Evolutionary conservation across 2,113 vertebrate species (phyloP).

Genomic region (Neolamprologus variostigma): DNA sequence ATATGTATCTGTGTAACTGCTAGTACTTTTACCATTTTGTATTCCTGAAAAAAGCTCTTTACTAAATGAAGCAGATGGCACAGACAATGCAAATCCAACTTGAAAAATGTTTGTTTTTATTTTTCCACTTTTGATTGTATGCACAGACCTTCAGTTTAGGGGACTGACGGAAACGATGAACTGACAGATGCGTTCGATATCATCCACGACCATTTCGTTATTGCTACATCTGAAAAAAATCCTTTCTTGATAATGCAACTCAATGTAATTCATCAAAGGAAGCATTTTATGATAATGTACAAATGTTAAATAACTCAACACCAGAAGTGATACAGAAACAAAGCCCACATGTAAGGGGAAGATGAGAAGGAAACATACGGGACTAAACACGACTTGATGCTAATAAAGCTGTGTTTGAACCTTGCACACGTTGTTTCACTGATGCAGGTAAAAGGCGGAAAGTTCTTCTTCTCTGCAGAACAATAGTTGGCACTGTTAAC

Average conservation of each 20-base stretch:
- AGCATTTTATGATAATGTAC: conserved; percentile 14
- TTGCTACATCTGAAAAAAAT: conserved; percentile 18
- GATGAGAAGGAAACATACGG: not conserved
- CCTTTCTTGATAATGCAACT: not conserved
- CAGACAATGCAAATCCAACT: not conserved
- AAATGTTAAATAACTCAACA: conserved; percentile 12
- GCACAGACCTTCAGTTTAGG: not conserved
- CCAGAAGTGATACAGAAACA: not conserved
- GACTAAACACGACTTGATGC: conserved; percentile 27
- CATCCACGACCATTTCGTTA: not conserved
- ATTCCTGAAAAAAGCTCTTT: not conserved
- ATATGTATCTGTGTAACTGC: not conserved
- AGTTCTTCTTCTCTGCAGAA: not conserved
- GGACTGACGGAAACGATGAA: not conserved
- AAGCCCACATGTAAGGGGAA: not conserved
- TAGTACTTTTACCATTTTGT: not conserved
- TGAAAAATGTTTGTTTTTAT: conserved; percentile 44
- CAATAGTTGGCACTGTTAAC: not conserved
- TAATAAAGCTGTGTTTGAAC: conserved; percentile 58
- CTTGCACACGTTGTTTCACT: not conserved
- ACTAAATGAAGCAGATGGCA: not conserved
- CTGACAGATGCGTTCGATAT: not conserved
- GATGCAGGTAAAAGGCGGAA: not conserved
- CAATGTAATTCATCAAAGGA: not conserved
- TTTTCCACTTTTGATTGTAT: conserved; percentile 23